These are phyloP conservation scores for Muricea muricata DNA, from an alignment of 92 coral and sea anemone species.

Conservation along the genomic window DNA sequence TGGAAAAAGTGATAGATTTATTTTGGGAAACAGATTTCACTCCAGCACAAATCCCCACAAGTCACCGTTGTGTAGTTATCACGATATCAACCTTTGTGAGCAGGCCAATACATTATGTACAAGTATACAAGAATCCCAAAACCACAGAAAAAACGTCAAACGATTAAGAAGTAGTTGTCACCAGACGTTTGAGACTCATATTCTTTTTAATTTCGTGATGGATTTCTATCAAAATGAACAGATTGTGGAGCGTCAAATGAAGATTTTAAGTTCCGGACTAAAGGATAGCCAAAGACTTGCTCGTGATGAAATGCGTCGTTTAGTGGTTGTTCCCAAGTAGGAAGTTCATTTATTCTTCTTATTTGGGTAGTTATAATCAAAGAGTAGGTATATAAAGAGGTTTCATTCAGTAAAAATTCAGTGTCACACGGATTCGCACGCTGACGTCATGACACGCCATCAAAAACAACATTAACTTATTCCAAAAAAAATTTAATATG, in stretches of 20 bases:
- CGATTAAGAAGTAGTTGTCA: constrained; percentile 56
- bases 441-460: no score
- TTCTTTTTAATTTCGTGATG: constrained; percentile 56
- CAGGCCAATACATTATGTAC: constrained; percentile 52
- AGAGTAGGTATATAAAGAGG: no score
- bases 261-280: no score
- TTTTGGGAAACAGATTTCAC: constrained; percentile 55
- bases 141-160: constrained; percentile 50
- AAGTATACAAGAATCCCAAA: constrained; percentile 64
- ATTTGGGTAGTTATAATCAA: no score
- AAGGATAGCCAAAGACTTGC: no score
- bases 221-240: constrained; percentile 62
- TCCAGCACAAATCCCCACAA: constrained; percentile 62
- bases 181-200: constrained; percentile 61
- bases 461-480: no score
- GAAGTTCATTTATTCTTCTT: no score
- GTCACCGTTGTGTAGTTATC: constrained; percentile 60
- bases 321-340: no score
- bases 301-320: no score
- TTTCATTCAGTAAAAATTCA: no score
- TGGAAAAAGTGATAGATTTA: constrained; percentile 43
- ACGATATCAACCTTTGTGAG: constrained; percentile 48
- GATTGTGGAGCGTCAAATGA: constrained; percentile 28
- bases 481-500: no score
- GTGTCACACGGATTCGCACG: no score